These are phyloP conservation scores for Sphaerophoria taeniata DNA, from an alignment of 2,888 invertebrate species.

Conservation along the genomic window DNA sequence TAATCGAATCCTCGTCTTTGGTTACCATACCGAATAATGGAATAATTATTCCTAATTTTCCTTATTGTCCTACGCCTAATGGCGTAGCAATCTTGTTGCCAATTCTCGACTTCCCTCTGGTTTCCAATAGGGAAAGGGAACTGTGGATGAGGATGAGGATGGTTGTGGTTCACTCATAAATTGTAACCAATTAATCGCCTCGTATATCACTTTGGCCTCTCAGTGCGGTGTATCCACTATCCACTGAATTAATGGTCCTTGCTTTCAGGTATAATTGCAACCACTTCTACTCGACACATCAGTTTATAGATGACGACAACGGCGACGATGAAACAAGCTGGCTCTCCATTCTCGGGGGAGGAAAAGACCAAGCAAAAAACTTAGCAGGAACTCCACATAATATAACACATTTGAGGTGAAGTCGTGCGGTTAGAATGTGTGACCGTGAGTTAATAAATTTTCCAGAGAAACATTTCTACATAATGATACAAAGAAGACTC, in stretches of 20 bases:
- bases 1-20: conserved; percentile 47
- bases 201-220: conserved; percentile 55
- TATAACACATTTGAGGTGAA: conserved; percentile 58
- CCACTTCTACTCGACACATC: conserved; percentile 19
- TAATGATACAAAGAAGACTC: background rate
- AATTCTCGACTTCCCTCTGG: conserved; percentile 22
- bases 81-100: background rate
- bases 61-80: conserved; percentile 48
- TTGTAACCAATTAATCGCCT: conserved; percentile 66
- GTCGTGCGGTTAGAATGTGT: conserved; percentile 67
- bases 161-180: conserved; percentile 53
- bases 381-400: conserved; percentile 14
- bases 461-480: conserved; percentile 32
- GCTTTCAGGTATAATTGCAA: conserved; percentile 55
- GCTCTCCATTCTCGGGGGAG: background rate
- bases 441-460: conserved; percentile 72
- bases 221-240: conserved; percentile 27
- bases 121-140: background rate
- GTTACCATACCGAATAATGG: conserved; percentile 47
- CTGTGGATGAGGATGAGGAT: background rate
- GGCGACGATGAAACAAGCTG: background rate
- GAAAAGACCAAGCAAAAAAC: background rate
- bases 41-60: conserved; percentile 65
- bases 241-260: conserved; percentile 38
- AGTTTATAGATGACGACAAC: background rate